These are phyloP conservation scores for Hafferia zeledoni DNA, from an alignment of 2,797 vertebrate species.

Conservation along the genomic window DNA sequence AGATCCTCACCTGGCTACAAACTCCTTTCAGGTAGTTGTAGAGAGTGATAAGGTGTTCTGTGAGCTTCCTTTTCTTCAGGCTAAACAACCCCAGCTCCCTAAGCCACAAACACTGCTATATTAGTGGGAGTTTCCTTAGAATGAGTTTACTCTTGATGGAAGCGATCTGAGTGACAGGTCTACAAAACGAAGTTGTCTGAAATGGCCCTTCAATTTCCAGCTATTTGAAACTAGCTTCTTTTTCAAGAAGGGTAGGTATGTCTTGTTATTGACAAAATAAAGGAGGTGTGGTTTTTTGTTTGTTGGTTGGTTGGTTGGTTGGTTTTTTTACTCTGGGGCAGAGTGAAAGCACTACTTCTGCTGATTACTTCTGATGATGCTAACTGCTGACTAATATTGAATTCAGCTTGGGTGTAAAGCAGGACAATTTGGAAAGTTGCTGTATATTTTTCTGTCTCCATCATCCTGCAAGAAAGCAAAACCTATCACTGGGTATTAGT, in stretches of 20 bases:
- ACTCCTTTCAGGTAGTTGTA: neutral
- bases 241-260: neutral
- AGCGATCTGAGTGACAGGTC: neutral
- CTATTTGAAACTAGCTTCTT: constrained; percentile 14
- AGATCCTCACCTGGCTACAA: neutral
- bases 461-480: neutral
- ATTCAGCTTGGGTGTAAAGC: neutral
- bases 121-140: neutral
- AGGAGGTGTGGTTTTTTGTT: neutral
- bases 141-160: neutral
- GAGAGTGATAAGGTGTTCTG: neutral
- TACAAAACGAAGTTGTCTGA: constrained; percentile 25
- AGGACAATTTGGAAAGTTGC: neutral
- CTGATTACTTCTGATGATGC: neutral
- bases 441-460: neutral
- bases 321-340: neutral
- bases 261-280: constrained; percentile 26
- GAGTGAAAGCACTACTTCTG: neutral
- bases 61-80: neutral
- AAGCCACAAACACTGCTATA: neutral
- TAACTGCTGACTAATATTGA: neutral
- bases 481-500: neutral
- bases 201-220: constrained; percentile 34
- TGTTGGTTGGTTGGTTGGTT: too few species aligned
- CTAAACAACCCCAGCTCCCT: neutral